Evolutionary conservation across 2,113 vertebrate species (phyloP), one percentile per base, ranked within the genome.

Genomic region (Euleptes europaea): DNA sequence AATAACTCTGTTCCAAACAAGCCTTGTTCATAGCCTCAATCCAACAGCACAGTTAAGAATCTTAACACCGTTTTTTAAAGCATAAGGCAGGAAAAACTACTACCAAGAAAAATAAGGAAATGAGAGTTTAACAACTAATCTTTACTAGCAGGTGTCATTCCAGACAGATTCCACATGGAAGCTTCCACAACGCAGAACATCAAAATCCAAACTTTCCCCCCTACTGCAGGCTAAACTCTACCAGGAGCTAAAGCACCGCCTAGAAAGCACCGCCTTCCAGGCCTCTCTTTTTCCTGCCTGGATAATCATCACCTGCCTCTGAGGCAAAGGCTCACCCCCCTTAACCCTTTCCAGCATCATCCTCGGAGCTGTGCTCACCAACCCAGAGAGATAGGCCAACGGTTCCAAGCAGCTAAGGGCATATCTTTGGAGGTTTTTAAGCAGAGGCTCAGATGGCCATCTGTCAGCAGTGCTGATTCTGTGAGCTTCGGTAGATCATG

Each of bases 321-420:
- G 63, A 1, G 54, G 44, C 9, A 0, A 51, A 28, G 0, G 1
- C 78, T n/a, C 74, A 75, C 40, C n/a, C 19, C 33, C 6, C 51
- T 80, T 77, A 71, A 72, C 15, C 69, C 13, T 81, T 23, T 33
- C 19, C 38, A 28, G 13, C 9, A 2, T 13, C 31, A 35, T 28
- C 73, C 3, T 0, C 15, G 0, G 1, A 21, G 5, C 11, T 77
- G 49, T 44, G 9, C 8, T 15, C 14, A 5, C 31, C 4, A 0
- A 0, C n/a, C 1, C 14, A n/a, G 33, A 38, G 33, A 1, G 72
- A 54, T 0, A 0, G 19, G 70, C 81, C 79, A 86, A 17, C 2
- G 10, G 0, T 0, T 12, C 17, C 5, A 51, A 72, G 63, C 17
- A 49, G 40, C 1, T 23, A 9, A 33, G 67, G 69, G n/a, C n/a